Evolutionary conservation across 2,888 invertebrate genomes (phyloP), one percentile per base, ranked within the genome.

Genomic region (Tillus elongatus): DNA sequence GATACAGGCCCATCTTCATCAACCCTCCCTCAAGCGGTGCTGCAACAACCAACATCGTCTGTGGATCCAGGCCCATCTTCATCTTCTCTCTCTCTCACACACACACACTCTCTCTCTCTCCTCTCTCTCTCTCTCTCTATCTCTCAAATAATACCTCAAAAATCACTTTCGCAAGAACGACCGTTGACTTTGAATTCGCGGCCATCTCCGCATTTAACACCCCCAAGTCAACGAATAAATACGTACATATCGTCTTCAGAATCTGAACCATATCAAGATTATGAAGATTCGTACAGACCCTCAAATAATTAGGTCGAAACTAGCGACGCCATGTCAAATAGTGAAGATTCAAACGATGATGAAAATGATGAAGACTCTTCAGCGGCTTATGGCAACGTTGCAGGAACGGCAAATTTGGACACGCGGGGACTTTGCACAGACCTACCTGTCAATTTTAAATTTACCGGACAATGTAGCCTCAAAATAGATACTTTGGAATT

Each of bases 401-500:
- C n/a, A n/a, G n/a, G n/a, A n/a, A n/a, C n/a, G n/a, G n/a, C n/a
- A n/a, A n/a, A n/a, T n/a, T n/a, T n/a, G n/a, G n/a, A n/a, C n/a
- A n/a, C n/a, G n/a, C n/a, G n/a, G n/a, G n/a, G n/a, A n/a, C n/a
- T n/a, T n/a, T 34, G 27, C 13, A 29, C 2, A n/a, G 27, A 34
- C 11, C 8, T 12, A 3, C 27, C 34, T 27, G 27, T 11, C n/a
- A 2, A 11, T 34, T 27, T 34, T 10, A n/a, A 27, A 28, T 34
- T 27, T 26, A 11, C 34, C 3, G 34, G 34, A 28, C 26, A 34
- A 27, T 13, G 4, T 34, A 26, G 34, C 11, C 13, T 34, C 11
- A 3, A 30, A 27, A 27, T 34, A 4, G 26, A 34, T 3, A 34
- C 24, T 26, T 2, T 34, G 3, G 34, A 34, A 26, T 26, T 34